phyloP scores from a whole-genome alignment of 2,797 vertebrate genomes.

The Columba guinea region DNA sequence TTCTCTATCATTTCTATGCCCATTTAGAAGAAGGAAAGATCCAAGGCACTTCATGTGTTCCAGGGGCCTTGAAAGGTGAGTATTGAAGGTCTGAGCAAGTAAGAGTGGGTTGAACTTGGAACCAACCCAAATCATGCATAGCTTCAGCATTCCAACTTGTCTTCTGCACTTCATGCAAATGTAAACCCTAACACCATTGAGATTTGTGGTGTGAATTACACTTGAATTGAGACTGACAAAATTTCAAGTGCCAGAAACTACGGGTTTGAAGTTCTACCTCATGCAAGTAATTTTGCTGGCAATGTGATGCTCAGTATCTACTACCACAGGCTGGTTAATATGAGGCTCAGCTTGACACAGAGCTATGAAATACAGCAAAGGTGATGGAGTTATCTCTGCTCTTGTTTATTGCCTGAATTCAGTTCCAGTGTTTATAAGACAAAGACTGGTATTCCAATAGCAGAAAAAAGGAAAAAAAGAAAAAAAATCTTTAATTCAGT shows the following conservation, averaged over 20 bases:
- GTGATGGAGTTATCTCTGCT: constrained; percentile 52
- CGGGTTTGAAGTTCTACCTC: background rate
- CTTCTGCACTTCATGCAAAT: accelerated
- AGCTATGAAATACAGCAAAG: constrained; percentile 45
- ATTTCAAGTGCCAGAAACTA: background rate
- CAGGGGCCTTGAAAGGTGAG: background rate
- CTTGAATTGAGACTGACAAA: background rate
- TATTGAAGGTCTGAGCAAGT: background rate
- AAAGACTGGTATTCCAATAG: constrained; percentile 29
- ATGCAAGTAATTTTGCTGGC: background rate
- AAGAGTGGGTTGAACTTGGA: background rate
- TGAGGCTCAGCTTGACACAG: background rate
- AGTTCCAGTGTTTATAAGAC: constrained; percentile 39
- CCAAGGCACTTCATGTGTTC: background rate
- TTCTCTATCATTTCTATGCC: background rate
- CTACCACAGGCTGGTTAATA: background rate
- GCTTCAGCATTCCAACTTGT: background rate
- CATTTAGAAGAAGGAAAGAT: background rate
- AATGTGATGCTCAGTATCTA: background rate
- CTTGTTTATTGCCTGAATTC: constrained; percentile 55
- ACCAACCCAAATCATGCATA: background rate
- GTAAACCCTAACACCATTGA: background rate
- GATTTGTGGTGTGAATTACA: background rate
- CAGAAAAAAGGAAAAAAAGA: background rate
- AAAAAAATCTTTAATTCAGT: background rate